Base-by-base conservation (phyloP, 2,797 vertebrate genomes). In the Siniperca scherzeri region DNA sequence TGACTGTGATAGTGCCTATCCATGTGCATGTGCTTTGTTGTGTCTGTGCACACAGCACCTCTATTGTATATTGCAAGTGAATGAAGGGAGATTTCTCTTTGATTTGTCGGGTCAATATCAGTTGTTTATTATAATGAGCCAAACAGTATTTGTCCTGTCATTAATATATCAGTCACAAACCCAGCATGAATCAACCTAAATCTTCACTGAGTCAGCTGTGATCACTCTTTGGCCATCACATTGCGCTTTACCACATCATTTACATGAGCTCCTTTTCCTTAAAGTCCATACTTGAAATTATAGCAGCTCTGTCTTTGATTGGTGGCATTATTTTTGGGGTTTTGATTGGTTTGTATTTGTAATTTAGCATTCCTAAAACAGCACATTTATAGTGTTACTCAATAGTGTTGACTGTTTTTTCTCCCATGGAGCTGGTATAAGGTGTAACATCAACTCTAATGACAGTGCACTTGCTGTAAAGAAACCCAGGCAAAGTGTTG, bases 101-200 rank as follows among this genome's bases (percentile, higher is more conserved):
- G 77, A 87, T 78, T 71, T 78, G 70, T 78, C 27, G n/a, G 71
- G 71, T 87, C 75, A 80, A 66, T 66, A 74, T 82, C 62, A 69
- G 68, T 55, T 44, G 16, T 3, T 74, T 72, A 80, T 78, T 70
- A 60, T 78, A 56, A 85, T 67, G 46, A 78, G 25, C 33, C 52
- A 30, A 2, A 68, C 36, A 59, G 55, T 69, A 69, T 81, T 77
- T 80, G 67, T 64, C 69, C 4, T 67, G 38, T 74, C 64, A 77
- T 88, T 75, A 87, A 83, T 52, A 69, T 42, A 44, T 84, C 76
- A 74, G 46, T 81, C 74, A 78, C 27, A 27, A 84, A 74, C 11
- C 22, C 40, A n/a, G 50, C 67, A 62, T 59, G n/a, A 79, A 70
- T 71, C 61, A 83, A 38, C 44, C 53, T 62, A 76, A 82, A 81